phyloP scores from a whole-genome alignment of 2,888 invertebrate genomes.

The Lucinisca nassula region DNA sequence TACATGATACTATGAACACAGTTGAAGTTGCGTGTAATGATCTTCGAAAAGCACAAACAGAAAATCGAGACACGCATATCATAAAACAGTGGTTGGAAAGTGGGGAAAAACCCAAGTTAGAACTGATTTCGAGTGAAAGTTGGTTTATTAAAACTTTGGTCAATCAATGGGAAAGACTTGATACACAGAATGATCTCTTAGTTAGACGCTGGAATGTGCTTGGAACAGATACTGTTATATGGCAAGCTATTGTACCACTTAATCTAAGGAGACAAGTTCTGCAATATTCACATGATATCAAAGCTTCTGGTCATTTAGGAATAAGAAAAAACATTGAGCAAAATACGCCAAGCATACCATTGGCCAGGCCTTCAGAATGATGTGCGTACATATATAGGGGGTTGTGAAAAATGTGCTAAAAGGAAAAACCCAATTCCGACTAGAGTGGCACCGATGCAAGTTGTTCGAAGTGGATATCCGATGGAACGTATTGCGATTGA shows the following conservation, averaged over 20 bases:
- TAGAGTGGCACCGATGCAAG: slow-evolving; percentile 8
- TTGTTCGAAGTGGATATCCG: neutral
- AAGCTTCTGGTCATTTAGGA: slow-evolving; percentile 3
- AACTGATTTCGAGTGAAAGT: neutral
- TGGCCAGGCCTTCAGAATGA: slow-evolving; percentile 16
- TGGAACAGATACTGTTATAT: neutral
- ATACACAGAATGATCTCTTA: neutral
- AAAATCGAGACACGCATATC: neutral
- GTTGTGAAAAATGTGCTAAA: neutral
- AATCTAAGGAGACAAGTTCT: neutral
- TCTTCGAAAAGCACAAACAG: neutral
- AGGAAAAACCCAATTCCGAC: neutral
- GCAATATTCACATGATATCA: neutral
- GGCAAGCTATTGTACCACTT: neutral
- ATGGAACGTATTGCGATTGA: slow-evolving; percentile 4
- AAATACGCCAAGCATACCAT: neutral
- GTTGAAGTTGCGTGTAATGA: neutral
- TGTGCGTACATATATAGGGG: neutral
- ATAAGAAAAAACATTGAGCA: neutral
- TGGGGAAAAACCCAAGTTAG: neutral
- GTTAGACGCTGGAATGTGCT: neutral
- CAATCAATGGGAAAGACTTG: neutral
- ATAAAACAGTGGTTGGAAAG: neutral
- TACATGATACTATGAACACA: neutral
- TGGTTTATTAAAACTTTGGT: neutral